phyloP scores from a whole-genome alignment of 1,140 invertebrate species.

The Adelges cooleyi region DNA sequence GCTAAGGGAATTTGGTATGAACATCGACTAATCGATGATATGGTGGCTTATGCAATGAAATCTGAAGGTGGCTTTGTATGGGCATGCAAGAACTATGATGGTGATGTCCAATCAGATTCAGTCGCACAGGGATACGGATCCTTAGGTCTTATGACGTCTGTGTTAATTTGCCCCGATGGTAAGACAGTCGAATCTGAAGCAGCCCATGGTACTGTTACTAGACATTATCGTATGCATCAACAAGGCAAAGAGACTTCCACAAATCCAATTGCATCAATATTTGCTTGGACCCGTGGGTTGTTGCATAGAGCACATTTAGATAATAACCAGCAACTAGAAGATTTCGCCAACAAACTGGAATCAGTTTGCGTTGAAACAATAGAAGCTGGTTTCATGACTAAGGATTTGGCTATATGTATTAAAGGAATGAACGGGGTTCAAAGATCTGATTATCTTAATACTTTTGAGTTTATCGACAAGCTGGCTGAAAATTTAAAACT shows the following conservation, averaged over 20 bases:
- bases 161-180: slow-evolving; percentile 87
- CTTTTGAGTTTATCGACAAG: slow-evolving; percentile 95
- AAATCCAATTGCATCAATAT: slow-evolving; percentile 97
- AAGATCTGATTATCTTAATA: slow-evolving; percentile 84
- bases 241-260: slow-evolving; percentile 95
- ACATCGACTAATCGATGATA: slow-evolving; percentile 95
- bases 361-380: slow-evolving; percentile 88
- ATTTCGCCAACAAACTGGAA: slow-evolving; percentile 76
- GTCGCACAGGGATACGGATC: slow-evolving; percentile 92
- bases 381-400: slow-evolving; percentile 92
- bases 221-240: slow-evolving; percentile 88
- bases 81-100: slow-evolving; percentile 99
- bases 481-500: slow-evolving; percentile 82
- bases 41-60: slow-evolving; percentile 98
- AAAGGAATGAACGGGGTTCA: slow-evolving; percentile 79
- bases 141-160: slow-evolving; percentile 90
- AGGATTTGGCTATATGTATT: slow-evolving; percentile 96
- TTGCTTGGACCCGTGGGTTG: slow-evolving; percentile 91
- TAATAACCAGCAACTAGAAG: slow-evolving; percentile 59
- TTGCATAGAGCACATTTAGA: slow-evolving; percentile 88
- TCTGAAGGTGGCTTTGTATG: slow-evolving; percentile 97
- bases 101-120: slow-evolving; percentile 96
- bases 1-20: slow-evolving; percentile 88
- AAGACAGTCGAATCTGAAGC: slow-evolving; percentile 96
- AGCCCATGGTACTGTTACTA: slow-evolving; percentile 93